Evolutionary conservation across 1,140 invertebrate genomes (phyloP).

Genomic region (Sarcophaga peregrina): DNA sequence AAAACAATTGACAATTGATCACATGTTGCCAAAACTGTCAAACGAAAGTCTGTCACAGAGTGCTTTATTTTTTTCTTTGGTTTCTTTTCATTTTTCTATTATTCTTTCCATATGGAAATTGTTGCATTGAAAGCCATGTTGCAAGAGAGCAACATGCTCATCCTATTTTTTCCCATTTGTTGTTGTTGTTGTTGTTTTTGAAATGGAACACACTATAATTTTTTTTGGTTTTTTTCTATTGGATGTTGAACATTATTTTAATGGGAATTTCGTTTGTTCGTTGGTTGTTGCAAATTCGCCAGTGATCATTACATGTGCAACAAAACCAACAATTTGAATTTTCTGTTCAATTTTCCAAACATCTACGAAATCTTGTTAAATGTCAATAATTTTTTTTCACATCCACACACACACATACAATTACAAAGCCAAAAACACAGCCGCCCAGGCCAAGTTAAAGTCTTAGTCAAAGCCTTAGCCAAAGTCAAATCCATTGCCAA

Average conservation of each 20-base stretch:
- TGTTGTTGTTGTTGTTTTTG: not conserved
- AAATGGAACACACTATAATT: not conserved
- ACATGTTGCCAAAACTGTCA: constrained; percentile 24
- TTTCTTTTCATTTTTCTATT: no score
- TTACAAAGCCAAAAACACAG: no score
- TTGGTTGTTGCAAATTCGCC: not conserved
- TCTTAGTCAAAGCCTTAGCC: no score
- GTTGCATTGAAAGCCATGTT: not conserved
- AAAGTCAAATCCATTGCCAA: no score
- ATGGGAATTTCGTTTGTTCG: not conserved
- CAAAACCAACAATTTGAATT: not conserved
- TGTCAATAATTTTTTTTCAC: not conserved
- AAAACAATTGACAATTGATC: constrained; percentile 21
- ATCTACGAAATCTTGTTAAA: not conserved
- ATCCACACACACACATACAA: not conserved
- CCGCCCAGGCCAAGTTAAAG: no score
- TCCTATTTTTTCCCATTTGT: no score
- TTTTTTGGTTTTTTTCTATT: not conserved
- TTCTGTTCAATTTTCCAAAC: no score
- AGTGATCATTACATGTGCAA: no score
- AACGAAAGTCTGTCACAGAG: not conserved
- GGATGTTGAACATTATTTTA: not conserved
- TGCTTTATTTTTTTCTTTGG: no score
- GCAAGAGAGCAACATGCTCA: not conserved
- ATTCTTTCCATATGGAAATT: not conserved